Evolutionary conservation across 2,113 vertebrate species (phyloP).

Genomic region (Ailurus styani): DNA sequence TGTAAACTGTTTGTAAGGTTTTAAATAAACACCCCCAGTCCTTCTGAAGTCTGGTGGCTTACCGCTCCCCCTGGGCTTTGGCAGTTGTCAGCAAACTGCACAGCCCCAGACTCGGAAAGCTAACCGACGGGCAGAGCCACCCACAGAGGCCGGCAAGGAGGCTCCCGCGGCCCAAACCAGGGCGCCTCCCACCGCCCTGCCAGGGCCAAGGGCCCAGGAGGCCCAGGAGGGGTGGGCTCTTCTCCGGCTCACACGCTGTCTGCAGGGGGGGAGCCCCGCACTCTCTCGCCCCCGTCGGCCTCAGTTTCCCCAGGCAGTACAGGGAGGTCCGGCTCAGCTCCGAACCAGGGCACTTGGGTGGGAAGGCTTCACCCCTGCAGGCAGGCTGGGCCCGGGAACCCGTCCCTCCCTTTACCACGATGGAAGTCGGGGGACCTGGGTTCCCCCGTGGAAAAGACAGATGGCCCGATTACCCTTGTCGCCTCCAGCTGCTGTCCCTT

Average conservation of each 20-base stretch:
- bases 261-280: rapidly evolving
- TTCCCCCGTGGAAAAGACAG: neutral
- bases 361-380: neutral
- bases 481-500: rapidly evolving
- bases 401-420: neutral
- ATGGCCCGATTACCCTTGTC: rapidly evolving
- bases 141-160: neutral
- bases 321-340: neutral
- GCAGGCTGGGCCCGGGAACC: rapidly evolving
- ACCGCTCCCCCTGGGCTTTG: neutral
- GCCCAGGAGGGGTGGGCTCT: rapidly evolving
- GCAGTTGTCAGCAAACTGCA: constrained; percentile 8
- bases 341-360: rapidly evolving
- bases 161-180: rapidly evolving
- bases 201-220: rapidly evolving
- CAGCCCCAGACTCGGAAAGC: neutral
- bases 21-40: constrained; percentile 54
- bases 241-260: neutral
- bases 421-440: neutral
- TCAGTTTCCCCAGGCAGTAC: neutral
- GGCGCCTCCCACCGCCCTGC: neutral
- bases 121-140: constrained; percentile 17
- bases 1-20: constrained; percentile 63
- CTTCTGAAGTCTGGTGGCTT: constrained; percentile 42
- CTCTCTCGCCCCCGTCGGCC: rapidly evolving